These are phyloP conservation scores for Aphidius ervi DNA, from an alignment of 1,140 invertebrate species.

Conservation along the genomic window DNA sequence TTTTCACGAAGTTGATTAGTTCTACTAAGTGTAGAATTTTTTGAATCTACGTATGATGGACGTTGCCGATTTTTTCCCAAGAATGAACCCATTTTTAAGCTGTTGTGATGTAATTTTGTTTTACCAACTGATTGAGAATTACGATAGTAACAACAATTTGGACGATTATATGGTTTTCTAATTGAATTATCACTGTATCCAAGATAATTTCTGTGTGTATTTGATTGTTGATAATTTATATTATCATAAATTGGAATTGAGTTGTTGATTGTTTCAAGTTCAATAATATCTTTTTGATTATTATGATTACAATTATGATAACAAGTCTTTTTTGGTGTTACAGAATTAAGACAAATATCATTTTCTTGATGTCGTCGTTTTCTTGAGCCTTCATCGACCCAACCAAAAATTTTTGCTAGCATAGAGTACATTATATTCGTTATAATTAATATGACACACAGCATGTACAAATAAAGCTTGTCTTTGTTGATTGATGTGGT, in stretches of 20 bases:
- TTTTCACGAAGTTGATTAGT: slow-evolving; percentile 36
- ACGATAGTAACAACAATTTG: slow-evolving; percentile 13
- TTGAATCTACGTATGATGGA: not conserved
- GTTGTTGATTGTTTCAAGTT: slow-evolving; percentile 28
- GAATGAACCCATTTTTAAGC: slow-evolving; percentile 16
- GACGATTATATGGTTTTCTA: slow-evolving; percentile 16
- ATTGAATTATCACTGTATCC: slow-evolving; percentile 12
- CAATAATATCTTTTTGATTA: slow-evolving; percentile 13
- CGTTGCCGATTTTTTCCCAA: slow-evolving; percentile 13
- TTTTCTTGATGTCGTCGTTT: slow-evolving; percentile 30
- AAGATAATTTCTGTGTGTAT: not conserved
- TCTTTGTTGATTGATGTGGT: too few relatives aligned
- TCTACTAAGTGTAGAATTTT: slow-evolving; percentile 29
- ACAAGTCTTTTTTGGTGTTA: slow-evolving; percentile 28
- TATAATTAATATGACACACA: not conserved
- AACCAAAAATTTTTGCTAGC: slow-evolving; percentile 36
- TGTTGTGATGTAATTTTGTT: not conserved
- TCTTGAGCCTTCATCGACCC: slow-evolving; percentile 32
- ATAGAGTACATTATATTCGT: slow-evolving; percentile 38
- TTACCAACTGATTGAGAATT: slow-evolving; percentile 17
- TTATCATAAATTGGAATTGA: slow-evolving; percentile 22
- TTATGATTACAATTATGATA: slow-evolving; percentile 21
- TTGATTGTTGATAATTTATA: slow-evolving; percentile 11
- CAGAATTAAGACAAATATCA: slow-evolving; percentile 16
- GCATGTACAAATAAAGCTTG: too few relatives aligned